Evolutionary conservation across 30 jellyfish, hydroid and myxozoan genomes (phyloP).

Genomic region (Pelagia noctiluca): DNA sequence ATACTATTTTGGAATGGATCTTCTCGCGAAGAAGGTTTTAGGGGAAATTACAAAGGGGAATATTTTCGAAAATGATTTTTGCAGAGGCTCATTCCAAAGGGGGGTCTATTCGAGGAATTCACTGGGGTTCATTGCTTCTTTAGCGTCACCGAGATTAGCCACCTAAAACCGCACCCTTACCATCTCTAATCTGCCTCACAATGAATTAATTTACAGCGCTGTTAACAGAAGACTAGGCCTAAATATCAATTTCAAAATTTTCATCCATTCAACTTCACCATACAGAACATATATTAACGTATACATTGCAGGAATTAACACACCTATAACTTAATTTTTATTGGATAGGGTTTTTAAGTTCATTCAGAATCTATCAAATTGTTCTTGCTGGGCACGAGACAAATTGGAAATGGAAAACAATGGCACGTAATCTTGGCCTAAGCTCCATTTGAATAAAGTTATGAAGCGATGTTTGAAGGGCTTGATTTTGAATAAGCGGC

Average conservation of each 20-base stretch:
- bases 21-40: too few relatives aligned
- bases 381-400: not conserved
- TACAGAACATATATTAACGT: not conserved
- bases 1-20: too few relatives aligned
- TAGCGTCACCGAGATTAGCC: too few relatives aligned
- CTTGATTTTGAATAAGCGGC: not conserved
- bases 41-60: too few relatives aligned
- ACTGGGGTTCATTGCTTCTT: too few relatives aligned
- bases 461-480: not conserved
- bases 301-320: not conserved
- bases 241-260: not conserved
- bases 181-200: too few relatives aligned
- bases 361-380: not conserved
- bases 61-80: too few relatives aligned
- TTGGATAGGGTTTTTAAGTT: not conserved
- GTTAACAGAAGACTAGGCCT: not conserved
- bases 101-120: too few relatives aligned
- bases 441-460: constrained; percentile 3
- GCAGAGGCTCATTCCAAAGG: too few relatives aligned
- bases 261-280: not conserved
- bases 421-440: not conserved
- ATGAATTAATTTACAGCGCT: not conserved
- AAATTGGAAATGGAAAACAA: not conserved
- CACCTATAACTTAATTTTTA: not conserved
- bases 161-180: too few relatives aligned